A percentile compares a stretch with the other conserved stretches of the same genome.
phyloP scores from a whole-genome alignment of 2,888 invertebrate species.

The Imbricaverruca yamaguchii region DNA sequence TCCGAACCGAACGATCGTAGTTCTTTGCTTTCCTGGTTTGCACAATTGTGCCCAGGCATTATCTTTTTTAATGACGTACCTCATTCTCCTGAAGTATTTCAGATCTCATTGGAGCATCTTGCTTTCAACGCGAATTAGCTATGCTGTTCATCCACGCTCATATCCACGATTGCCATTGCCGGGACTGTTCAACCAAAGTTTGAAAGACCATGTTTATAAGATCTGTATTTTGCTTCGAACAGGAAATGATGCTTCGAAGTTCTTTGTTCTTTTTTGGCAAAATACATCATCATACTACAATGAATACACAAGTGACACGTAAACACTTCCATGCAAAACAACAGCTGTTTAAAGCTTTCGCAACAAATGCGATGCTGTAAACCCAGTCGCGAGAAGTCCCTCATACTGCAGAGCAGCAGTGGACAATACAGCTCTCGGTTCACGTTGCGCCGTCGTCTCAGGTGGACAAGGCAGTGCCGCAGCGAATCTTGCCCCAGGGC shows the following conservation, averaged over 20 bases:
- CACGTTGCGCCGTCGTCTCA: neutral
- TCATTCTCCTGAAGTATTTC: no score
- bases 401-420: neutral
- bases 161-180: no score
- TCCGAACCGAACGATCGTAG: no score
- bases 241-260: neutral
- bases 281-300: neutral
- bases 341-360: slow-evolving; percentile 3
- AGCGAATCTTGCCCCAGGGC: neutral
- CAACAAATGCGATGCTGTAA: neutral
- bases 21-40: no score
- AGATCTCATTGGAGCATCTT: no score
- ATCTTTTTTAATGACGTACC: no score
- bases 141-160: no score
- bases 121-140: no score
- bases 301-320: neutral
- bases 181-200: no score
- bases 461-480: neutral
- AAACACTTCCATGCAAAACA: neutral
- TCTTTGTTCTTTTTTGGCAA: neutral
- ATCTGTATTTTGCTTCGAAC: neutral
- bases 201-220: no score
- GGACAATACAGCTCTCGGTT: neutral
- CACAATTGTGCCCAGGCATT: no score
- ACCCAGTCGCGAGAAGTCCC: neutral